Percentiles rank a stretch among this genome's conserved stretches.
Evolutionary conservation across 2,797 vertebrate genomes (phyloP).

Genomic region (Urosaurus nigricauda): DNA sequence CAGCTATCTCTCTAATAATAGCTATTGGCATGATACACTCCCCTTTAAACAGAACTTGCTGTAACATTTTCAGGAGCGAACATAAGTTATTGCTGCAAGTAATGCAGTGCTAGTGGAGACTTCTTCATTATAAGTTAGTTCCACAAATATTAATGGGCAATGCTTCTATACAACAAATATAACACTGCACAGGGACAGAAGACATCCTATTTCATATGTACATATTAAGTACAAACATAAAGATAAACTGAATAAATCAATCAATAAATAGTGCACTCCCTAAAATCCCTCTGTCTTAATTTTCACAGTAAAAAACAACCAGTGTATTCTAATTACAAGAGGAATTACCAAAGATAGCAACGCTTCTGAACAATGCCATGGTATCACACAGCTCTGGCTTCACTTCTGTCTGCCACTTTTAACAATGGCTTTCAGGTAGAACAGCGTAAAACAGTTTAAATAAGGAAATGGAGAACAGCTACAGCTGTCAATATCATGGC

Average conservation of each 20-base stretch:
- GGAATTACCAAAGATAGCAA: conserved; percentile 11
- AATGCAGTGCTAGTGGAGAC: not conserved
- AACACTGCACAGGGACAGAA: no score
- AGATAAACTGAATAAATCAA: not conserved
- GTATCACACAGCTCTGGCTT: not conserved
- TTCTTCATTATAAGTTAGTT: not conserved
- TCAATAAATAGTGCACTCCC: not conserved
- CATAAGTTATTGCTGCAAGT: not conserved
- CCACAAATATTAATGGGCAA: not conserved
- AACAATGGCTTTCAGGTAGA: not conserved
- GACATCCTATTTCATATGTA: not conserved
- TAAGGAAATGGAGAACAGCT: not conserved
- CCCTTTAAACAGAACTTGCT: not conserved
- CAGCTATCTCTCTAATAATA: not conserved
- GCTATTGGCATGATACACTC: not conserved
- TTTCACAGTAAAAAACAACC: not conserved
- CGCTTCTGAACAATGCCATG: conserved; percentile 16
- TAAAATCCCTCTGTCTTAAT: not conserved
- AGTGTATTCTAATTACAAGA: not conserved
- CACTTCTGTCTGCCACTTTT: not conserved
- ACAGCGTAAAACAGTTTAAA: conserved; percentile 8
- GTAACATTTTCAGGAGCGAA: no score
- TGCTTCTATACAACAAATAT: not conserved
- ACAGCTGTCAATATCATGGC: conserved; percentile 3
- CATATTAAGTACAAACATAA: not conserved